phyloP scores from a whole-genome alignment of 2,797 vertebrate genomes.

The Oreortyx pictus region DNA sequence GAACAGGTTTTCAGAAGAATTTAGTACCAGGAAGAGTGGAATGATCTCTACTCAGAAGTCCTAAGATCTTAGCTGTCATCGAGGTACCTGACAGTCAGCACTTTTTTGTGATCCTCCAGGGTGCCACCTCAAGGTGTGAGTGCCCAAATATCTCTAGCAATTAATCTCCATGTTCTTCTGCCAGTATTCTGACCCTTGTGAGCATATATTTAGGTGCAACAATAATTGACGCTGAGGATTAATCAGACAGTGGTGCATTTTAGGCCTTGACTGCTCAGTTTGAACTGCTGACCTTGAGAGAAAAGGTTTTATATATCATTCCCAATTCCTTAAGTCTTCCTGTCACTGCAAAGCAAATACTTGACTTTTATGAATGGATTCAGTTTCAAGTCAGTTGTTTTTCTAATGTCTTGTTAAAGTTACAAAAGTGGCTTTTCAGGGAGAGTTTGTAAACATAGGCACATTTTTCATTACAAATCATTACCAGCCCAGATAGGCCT shows the following conservation, averaged over 20 bases:
- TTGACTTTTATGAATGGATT: slow-evolving; percentile 51
- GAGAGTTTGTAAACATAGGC: slow-evolving; percentile 41
- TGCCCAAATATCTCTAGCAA: neutral
- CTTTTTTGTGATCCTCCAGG: neutral
- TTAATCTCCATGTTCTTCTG: neutral
- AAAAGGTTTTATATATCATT: slow-evolving; percentile 56
- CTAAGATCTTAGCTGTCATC: neutral
- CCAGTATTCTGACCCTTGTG: neutral
- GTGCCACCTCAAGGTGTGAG: neutral
- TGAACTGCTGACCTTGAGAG: slow-evolving; percentile 52
- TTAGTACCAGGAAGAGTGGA: neutral
- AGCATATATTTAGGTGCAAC: neutral
- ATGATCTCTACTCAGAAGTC: neutral
- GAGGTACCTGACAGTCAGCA: neutral
- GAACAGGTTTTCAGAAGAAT: slow-evolving; percentile 44
- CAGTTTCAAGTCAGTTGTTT: slow-evolving; percentile 52
- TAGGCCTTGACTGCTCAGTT: slow-evolving; percentile 4
- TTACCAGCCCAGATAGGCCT: neutral
- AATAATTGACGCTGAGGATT: slow-evolving; percentile 7
- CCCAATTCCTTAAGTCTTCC: slow-evolving; percentile 45
- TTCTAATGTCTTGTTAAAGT: slow-evolving; percentile 55
- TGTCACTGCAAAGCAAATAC: slow-evolving; percentile 61
- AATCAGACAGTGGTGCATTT: slow-evolving; percentile 19
- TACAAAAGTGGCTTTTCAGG: slow-evolving; percentile 35
- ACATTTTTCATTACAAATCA: slow-evolving; percentile 29